These are phyloP conservation scores for Tipula confusa DNA, from an alignment of 2,888 invertebrate genomes.

Conservation along the genomic window DNA sequence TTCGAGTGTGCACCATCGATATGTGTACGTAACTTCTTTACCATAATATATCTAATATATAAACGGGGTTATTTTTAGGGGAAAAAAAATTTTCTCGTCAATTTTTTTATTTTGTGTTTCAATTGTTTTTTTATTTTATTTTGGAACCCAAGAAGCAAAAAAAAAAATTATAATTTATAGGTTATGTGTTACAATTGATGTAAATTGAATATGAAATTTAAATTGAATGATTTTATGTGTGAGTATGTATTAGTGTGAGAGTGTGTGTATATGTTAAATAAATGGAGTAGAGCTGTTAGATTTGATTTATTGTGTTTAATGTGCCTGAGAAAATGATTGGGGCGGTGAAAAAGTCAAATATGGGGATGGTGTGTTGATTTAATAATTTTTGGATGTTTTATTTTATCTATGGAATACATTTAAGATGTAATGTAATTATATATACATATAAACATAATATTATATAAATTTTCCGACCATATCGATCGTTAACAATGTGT, in stretches of 20 bases:
- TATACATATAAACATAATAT: neutral
- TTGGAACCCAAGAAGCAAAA: neutral
- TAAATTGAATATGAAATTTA: conserved; percentile 25
- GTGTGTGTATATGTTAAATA: no score
- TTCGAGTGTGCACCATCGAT: no score
- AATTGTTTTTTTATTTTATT: neutral
- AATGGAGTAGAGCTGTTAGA: neutral
- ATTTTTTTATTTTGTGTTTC: neutral
- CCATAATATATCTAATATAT: neutral
- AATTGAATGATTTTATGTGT: conserved; percentile 13
- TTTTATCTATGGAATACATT: neutral
- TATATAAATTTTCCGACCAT: neutral
- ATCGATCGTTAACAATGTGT: conserved; percentile 25
- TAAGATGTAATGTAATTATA: neutral
- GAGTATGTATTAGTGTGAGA: neutral
- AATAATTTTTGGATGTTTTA: neutral
- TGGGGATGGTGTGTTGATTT: neutral
- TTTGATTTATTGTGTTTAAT: neutral
- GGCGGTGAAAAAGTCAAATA: neutral
- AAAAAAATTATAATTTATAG: conserved; percentile 20
- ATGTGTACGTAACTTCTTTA: neutral
- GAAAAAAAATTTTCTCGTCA: neutral
- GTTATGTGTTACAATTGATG: conserved; percentile 25
- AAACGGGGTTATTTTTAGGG: neutral
- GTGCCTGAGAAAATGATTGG: neutral